Evolutionary conservation across 2,888 invertebrate species (phyloP).

Genomic region (Suillia variegata): DNA sequence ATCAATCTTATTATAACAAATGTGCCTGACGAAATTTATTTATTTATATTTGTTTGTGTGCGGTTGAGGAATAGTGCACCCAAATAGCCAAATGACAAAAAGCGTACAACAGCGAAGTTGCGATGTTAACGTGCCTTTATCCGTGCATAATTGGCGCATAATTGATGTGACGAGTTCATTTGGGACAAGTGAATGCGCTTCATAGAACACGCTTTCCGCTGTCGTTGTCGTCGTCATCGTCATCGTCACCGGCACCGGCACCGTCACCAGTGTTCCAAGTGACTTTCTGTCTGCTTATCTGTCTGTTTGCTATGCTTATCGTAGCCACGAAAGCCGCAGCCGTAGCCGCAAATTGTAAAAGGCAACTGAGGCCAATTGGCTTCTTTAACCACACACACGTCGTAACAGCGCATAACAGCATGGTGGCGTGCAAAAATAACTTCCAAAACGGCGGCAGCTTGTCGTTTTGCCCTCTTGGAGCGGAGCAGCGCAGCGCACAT

Average conservation of each 20-base stretch:
- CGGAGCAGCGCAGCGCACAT: no score
- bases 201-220: neutral
- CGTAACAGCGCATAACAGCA: neutral
- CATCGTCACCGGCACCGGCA: no score
- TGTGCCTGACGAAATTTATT: no score
- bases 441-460: neutral
- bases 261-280: neutral
- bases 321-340: neutral
- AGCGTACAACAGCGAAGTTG: no score
- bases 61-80: no score
- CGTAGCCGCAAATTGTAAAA: no score
- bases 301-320: neutral
- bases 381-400: neutral
- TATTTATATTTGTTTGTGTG: no score
- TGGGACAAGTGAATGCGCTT: constrained; percentile 3
- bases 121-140: no score
- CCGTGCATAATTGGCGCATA: constrained; percentile 2
- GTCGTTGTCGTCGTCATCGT: neutral
- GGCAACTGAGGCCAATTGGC: no score
- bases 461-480: neutral
- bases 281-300: neutral
- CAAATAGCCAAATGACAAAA: no score
- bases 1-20: no score
- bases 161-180: constrained; percentile 7
- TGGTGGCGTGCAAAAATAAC: neutral